Evolutionary conservation across 2,113 vertebrate species (phyloP).

Genomic region (Aspidoscelis tigris): DNA sequence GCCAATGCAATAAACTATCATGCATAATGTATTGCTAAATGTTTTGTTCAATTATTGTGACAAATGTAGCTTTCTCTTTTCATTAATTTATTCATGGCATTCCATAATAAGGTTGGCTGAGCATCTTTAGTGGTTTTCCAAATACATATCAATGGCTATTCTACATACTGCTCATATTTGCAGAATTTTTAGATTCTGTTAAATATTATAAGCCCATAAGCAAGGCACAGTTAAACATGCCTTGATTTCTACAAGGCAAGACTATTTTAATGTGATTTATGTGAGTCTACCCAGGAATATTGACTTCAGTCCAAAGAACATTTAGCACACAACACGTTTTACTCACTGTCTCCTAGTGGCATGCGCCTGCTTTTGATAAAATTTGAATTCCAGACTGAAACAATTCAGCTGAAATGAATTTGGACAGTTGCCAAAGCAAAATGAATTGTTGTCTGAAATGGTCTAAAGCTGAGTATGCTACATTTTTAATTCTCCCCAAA

Average conservation of each 20-base stretch:
- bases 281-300: not conserved
- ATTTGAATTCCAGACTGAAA: too few species aligned
- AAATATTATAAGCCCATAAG: not conserved
- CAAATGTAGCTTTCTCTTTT: slow-evolving; percentile 40
- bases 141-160: not conserved
- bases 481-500: too few species aligned
- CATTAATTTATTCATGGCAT: slow-evolving; percentile 35
- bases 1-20: slow-evolving; percentile 23
- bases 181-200: not conserved
- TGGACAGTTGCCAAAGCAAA: too few species aligned
- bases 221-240: not conserved
- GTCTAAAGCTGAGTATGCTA: too few species aligned
- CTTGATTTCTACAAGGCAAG: not conserved
- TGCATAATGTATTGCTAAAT: slow-evolving; percentile 32
- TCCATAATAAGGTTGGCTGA: slow-evolving; percentile 11
- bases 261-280: not conserved
- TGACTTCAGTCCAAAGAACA: not conserved
- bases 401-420: too few species aligned
- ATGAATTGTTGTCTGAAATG: too few species aligned
- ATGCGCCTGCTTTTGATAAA: too few species aligned
- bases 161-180: not conserved
- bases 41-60: slow-evolving; percentile 42
- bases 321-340: not conserved
- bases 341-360: too few species aligned
- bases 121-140: not conserved